phyloP scores from a whole-genome alignment of 2,113 vertebrate species.

The Apodemus speciosus region DNA sequence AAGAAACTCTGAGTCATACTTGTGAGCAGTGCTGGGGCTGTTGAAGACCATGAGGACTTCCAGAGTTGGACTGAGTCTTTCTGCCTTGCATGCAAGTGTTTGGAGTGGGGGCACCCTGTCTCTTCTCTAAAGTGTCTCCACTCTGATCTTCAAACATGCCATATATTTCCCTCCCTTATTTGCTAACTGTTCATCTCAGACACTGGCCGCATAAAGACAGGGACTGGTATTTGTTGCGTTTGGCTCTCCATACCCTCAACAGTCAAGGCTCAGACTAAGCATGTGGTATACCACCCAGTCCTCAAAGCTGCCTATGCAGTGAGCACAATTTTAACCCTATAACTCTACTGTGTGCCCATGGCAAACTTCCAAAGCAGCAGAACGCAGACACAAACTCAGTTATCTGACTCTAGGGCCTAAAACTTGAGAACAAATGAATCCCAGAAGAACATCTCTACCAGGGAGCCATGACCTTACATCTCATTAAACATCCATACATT shows the following conservation, averaged over 20 bases:
- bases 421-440: neutral
- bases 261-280: neutral
- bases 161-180: neutral
- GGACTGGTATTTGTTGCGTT: neutral
- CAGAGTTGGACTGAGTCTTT: neutral
- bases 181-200: neutral
- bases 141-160: neutral
- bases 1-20: neutral
- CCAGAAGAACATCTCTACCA: neutral
- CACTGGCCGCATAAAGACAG: neutral
- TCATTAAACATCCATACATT: constrained; percentile 40
- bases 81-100: neutral
- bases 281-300: too few relatives aligned
- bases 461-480: neutral
- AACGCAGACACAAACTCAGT: neutral
- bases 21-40: neutral
- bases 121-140: neutral
- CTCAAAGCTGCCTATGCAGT: too few relatives aligned
- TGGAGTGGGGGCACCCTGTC: neutral
- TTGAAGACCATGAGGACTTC: neutral
- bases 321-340: too few relatives aligned
- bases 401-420: neutral
- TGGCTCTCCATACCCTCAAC: neutral
- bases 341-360: too few relatives aligned
- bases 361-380: neutral